Base-by-base conservation (phyloP, 2,113 vertebrate genomes). In the Globicephala melas region DNA sequence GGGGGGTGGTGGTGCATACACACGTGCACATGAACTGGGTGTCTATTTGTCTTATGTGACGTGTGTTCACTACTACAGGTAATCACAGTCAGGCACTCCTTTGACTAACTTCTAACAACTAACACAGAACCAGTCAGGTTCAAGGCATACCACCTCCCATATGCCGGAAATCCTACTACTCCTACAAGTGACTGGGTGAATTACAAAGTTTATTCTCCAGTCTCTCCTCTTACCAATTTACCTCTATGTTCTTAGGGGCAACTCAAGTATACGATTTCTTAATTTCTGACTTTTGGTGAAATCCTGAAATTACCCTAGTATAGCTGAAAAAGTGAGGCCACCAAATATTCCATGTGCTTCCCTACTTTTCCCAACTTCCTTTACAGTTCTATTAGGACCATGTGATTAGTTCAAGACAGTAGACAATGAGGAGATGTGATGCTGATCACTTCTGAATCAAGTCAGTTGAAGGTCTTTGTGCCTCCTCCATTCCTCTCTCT, bases 1-100 rank as follows among this genome's bases (percentile, higher is more conserved):
- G 38, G 5, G 5, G 15, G 5, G 28, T 18, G 8, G 8, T 7
- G 7, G n/a, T 18, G 3, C 18, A 17, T 8, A 2, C 12, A 2
- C 6, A 23, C 23, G 8, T 1, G 26, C 55, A 44, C 18, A 18
- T 68, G 12, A 67, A 36, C 31, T 89, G 58, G 17, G 17, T 38
- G 88, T 85, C 81, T 91, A 14, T 86, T 15, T 79, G 63, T 80
- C 14, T 91, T 14, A 67, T 2, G 38, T 63, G 36, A 76, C 17
- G 33, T 73, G 21, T 74, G 44, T 90, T 96, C 21, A 84, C 28
- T 50, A 14, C 28, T 80, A 28, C 11, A 62, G 44, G 74, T 60
- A 41, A 50, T 60, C 62, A 25, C 6, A 62, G 33, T 76, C 68
- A 68, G 50, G 14, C 25, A 21, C 38, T 83, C 70, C 33, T 84